Conservation (phyloP, 2,797 vertebrate genomes). For the Phataginus tricuspis region DNA sequence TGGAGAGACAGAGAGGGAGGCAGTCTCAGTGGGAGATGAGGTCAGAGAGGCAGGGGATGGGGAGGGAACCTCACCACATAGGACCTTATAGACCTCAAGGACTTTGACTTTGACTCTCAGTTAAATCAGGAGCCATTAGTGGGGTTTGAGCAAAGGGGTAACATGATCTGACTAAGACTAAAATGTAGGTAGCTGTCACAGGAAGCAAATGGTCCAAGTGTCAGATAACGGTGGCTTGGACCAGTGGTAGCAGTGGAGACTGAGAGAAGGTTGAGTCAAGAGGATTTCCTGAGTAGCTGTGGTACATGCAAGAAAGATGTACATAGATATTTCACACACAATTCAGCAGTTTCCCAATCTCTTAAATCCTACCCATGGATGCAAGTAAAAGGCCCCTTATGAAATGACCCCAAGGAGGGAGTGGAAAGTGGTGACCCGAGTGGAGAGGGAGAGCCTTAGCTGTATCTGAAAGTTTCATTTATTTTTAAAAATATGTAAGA, state of each 20-base stretch:
- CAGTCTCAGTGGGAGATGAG: too few relatives aligned
- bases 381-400: background rate
- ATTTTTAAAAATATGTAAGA: background rate
- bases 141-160: background rate
- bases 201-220: background rate
- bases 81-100: background rate
- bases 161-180: background rate
- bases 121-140: background rate
- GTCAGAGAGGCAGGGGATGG: background rate
- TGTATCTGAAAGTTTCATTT: background rate
- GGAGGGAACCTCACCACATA: fast-evolving
- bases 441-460: fast-evolving
- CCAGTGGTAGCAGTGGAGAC: background rate
- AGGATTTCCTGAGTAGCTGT: background rate
- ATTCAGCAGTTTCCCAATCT: background rate
- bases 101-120: background rate
- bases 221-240: background rate
- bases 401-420: background rate
- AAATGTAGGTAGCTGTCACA: background rate
- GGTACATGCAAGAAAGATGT: background rate
- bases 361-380: background rate
- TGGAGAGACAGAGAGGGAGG: background rate
- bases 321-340: background rate
- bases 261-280: background rate
- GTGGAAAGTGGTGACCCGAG: background rate